Percentiles rank a stretch among this genome's conserved stretches.
Conservation (phyloP, 2,113 vertebrate genomes). For the Myiopsitta monachus region DNA sequence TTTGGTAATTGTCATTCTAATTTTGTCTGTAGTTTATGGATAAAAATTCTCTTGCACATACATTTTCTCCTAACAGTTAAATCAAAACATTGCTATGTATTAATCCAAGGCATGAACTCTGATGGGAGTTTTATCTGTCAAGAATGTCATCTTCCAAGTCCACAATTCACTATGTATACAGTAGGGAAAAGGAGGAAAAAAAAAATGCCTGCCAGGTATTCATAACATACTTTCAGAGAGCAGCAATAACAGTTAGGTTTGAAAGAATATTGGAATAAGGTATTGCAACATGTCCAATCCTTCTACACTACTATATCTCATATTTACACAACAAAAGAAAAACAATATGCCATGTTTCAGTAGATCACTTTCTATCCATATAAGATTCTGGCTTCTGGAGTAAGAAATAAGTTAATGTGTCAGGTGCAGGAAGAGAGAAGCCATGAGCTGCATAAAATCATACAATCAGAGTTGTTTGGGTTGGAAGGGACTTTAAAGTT, state of each 20-base stretch:
- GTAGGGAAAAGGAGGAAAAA: neutral
- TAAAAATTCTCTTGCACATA: neutral
- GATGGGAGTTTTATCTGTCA: conserved; percentile 41
- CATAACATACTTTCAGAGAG: conserved; percentile 44
- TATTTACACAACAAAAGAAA: neutral
- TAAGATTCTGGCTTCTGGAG: neutral
- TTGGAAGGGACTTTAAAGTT: neutral
- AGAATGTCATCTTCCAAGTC: conserved; percentile 1
- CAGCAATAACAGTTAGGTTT: conserved; percentile 29
- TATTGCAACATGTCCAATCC: neutral
- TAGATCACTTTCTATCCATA: neutral
- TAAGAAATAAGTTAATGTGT: neutral
- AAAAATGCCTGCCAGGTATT: conserved; percentile 31
- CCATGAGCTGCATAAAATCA: neutral
- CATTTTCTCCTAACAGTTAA: neutral
- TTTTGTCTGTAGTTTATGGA: neutral
- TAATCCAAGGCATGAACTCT: neutral
- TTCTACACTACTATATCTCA: neutral
- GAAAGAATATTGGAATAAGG: conserved; percentile 17
- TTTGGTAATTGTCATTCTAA: neutral
- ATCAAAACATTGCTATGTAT: neutral
- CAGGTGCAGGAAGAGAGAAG: neutral
- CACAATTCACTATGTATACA: neutral
- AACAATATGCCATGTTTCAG: neutral
- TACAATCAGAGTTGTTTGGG: neutral